Evolutionary conservation across 2,888 invertebrate species (phyloP), one percentile per base, ranked within the genome.

Genomic region (Penaeus monodon): DNA sequence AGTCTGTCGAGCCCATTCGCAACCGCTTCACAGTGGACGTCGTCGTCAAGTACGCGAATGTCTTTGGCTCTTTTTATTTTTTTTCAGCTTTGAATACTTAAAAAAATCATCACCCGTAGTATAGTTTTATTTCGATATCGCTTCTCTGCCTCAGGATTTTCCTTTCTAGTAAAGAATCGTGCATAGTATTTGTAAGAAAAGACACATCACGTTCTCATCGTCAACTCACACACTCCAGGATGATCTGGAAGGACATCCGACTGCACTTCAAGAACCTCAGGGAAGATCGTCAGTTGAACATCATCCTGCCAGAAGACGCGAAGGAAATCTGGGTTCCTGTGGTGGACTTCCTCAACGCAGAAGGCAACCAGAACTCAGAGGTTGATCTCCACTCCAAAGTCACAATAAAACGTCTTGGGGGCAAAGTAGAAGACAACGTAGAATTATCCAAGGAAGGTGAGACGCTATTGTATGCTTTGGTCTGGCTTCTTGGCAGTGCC

Each of bases 191-290:
- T 44, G 44, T 44, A 44, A 44, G 10, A 44, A 44, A 44, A 44
- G 10, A 10, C 44, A 8, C 44, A 44, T 10, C 44, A 6, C 44
- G 10, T 44, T 10, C 44, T 6, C 10, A 44, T 10, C 17, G 57
- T 12, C 57, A 57, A 14, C 57, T 20, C 57, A 57, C 57, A 57
- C 57, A 57, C 57, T 14, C 17, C 20, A 78, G 78, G 49, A 44
- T 84, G n/a, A 79, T 84, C 49, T 84, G 84, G 84, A 84, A 84
- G 33, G 84, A 84, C 79, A 65, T 65, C n/a, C 49, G 84, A 12
- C 79, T 84, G 65, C 73, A 78, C 10, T 84, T 79, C 79, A 84
- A 79, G 33, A 44, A 66, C 29, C 79, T 84, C 29, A 77, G 66
- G 22, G 49, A 44, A 29, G 84, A 84, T 33, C 24, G 79, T 1